Base-by-base conservation (phyloP, 2,888 invertebrate genomes). In the Automeris io region DNA sequence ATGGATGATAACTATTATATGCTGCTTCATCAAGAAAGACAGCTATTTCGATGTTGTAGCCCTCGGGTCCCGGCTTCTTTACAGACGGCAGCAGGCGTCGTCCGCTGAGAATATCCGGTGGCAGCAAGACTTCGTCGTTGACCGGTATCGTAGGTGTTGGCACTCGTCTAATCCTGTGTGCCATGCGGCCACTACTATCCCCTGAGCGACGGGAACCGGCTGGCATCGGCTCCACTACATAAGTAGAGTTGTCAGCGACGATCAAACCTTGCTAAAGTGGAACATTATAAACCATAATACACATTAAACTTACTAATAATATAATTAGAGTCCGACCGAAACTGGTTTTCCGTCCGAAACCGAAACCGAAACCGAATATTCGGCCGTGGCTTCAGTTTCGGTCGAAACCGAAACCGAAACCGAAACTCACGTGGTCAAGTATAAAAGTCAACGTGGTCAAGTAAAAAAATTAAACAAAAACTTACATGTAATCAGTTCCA, bases 1-100 rank as follows among this genome's bases (percentile, higher is more conserved):
- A 91, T 0, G 93, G 91, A 8, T 90, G 76, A 66, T 93, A 93
- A 19, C 90, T 88, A 57, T 88, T 89, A 59, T 93, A 93, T 0
- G 90, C 93, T 1, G 92, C 89, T 61, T 91, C 91, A 57, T 94
- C 94, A 51, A 94, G 89, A 68, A 94, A 94, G 26, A 94, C 70
- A 0, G 92, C 93, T 35, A 93, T 71, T 67, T 94, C 94, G 24
- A 93, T 79, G 2, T 91, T 92, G 43, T 91, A 83, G 40, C 74
- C 72, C 6, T 75, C 57, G 0, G 74, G 74, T 2, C 63, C 67
- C 2, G 64, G 64, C 34, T 73, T 71, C 18, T 47, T 37, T 6
- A 59, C n/a, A n/a, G n/a, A n/a, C n/a, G n/a, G 46, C 26, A 47
- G 44, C 19, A 53, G 56, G n/a, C 80, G 69, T 2, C 76, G 78